Evolutionary conservation across 2,797 vertebrate genomes (phyloP).

Genomic region (Semotilus atromaculatus): DNA sequence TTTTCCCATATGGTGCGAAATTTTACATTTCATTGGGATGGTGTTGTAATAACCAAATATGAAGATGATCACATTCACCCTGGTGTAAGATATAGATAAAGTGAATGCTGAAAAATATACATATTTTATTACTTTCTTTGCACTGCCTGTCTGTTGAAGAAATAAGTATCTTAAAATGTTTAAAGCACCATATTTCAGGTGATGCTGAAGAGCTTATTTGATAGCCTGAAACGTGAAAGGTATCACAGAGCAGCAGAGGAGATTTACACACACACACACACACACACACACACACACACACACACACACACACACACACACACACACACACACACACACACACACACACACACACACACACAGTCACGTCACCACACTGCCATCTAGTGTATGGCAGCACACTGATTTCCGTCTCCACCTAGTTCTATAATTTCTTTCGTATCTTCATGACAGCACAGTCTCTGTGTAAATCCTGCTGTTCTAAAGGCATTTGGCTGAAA

Average conservation of each 20-base stretch:
- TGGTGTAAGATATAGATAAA: no score
- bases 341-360: background rate
- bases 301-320: background rate
- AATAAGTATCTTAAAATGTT: background rate
- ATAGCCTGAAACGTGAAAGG: background rate
- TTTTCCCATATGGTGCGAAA: background rate
- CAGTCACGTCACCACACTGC: slow-evolving; percentile 57
- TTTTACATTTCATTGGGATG: background rate
- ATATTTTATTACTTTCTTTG: background rate
- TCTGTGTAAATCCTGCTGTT: slow-evolving; percentile 3
- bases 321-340: background rate
- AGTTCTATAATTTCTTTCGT: background rate
- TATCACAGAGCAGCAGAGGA: background rate
- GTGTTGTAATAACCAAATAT: background rate
- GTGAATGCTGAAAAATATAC: no score
- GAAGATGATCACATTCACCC: background rate
- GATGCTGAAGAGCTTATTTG: background rate
- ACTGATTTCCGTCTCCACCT: background rate
- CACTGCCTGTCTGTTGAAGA: background rate
- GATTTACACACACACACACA: background rate
- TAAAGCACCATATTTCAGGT: background rate
- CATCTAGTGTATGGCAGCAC: slow-evolving; percentile 61
- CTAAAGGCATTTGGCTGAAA: slow-evolving; percentile 26
- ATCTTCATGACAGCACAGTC: background rate
- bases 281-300: background rate